Evolutionary conservation across 1,140 invertebrate genomes (phyloP), one percentile per base, ranked within the genome.

Genomic region (Hyles vespertilio): DNA sequence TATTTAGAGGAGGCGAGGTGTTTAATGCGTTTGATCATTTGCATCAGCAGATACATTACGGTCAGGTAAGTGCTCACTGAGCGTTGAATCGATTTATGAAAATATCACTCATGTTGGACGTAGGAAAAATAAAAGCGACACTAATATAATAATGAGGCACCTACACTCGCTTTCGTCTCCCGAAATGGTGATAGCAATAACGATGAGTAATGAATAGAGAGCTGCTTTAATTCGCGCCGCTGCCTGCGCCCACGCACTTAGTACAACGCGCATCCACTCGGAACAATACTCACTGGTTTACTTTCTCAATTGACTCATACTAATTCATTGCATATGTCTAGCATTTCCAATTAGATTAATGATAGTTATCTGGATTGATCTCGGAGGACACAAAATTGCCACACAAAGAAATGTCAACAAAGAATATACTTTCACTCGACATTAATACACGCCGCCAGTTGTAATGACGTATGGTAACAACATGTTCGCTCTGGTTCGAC

Each of bases 141-240:
- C n/a, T 45, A 52, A 59, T 48, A 46, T 64, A 67, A 62, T 59
- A 69, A 74, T 64, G 64, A 56, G 46, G 32, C 45, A 9, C 44
- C 80, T 81, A 85, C 81, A 82, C 79, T 84, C 81, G 75, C 82
- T 87, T 87, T 87, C 82, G 76, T 85, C 74, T 81, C 77, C 84
- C 70, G 77, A 79, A 84, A 84, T 73, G 76, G 77, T 57, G 68
- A 81, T 81, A 81, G 82, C 78, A 88, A 84, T 84, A 84, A 84
- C 74, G 81, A 86, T 86, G 84, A 84, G 79, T 84, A 87, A 89
- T 87, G 84, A 79, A 86, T 87, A 89, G 86, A 87, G 84, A 87
- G 86, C 81, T 85, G 85, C 61, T 84, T 80, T 83, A 83, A 78
- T 81, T 84, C 73, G 75, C 83, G 79, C 77, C 75, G 79, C 72